Evolutionary conservation across 2,113 vertebrate genomes (phyloP).

Genomic region (Galemys pyrenaicus): DNA sequence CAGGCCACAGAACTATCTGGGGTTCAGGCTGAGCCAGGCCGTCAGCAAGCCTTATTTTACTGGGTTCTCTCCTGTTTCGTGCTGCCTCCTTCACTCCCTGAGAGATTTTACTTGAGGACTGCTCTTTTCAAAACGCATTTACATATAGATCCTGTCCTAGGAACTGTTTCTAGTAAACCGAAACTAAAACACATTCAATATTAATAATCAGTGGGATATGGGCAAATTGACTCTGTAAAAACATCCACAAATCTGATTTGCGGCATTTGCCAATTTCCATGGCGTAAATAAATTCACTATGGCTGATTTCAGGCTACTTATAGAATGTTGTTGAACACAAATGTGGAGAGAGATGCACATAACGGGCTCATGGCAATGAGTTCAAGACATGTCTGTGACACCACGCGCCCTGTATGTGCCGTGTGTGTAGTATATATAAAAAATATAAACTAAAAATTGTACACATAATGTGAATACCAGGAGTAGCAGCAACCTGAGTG

Average conservation of each 20-base stretch:
- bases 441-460: neutral
- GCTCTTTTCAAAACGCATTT: neutral
- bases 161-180: neutral
- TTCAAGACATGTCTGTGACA: neutral
- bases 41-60: neutral
- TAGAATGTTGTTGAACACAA: neutral
- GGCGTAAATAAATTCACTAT: neutral
- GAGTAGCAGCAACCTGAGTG: neutral
- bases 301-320: neutral
- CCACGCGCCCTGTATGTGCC: neutral
- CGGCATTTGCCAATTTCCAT: neutral
- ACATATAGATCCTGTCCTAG: neutral
- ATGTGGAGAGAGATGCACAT: neutral
- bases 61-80: neutral
- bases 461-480: neutral
- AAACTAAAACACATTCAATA: neutral
- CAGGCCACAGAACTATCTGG: neutral
- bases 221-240: neutral
- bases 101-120: neutral
- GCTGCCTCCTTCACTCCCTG: neutral
- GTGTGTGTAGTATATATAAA: neutral
- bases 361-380: neutral
- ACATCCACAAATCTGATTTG: neutral
- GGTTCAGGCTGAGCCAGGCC: neutral
- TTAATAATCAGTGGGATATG: neutral